phyloP scores from a whole-genome alignment of 2,113 vertebrate genomes.

The Boleophthalmus pectinirostris region DNA sequence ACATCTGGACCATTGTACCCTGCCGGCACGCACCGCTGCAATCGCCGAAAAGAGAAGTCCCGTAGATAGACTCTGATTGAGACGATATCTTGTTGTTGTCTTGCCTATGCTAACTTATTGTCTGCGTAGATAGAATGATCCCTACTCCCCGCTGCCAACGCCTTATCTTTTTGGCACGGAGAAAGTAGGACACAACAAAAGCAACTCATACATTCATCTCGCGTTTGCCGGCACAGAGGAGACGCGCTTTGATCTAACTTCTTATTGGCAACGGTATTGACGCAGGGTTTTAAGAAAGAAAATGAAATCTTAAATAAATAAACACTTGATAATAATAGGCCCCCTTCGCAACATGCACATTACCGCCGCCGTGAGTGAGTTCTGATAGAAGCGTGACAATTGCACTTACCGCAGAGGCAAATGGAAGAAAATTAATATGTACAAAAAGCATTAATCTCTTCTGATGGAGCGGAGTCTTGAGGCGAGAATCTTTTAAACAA shows the following conservation, averaged over 20 bases:
- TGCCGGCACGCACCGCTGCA: neutral
- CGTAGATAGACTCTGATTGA: neutral
- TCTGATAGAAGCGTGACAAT: neutral
- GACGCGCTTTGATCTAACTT: slow-evolving; percentile 49
- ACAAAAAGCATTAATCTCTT: slow-evolving; percentile 1
- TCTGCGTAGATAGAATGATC: slow-evolving; percentile 20
- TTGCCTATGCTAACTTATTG: slow-evolving; percentile 18
- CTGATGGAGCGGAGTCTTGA: slow-evolving; percentile 1
- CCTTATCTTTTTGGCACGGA: slow-evolving; percentile 49
- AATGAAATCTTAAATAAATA: slow-evolving; percentile 34
- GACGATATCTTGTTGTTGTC: slow-evolving; percentile 16
- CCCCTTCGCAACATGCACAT: slow-evolving; percentile 12
- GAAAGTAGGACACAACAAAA: slow-evolving; percentile 60
- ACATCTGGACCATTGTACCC: neutral
- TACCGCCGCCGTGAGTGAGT: slow-evolving; percentile 1
- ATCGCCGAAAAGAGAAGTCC: neutral
- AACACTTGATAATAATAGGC: slow-evolving; percentile 36
- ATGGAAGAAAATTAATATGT: slow-evolving; percentile 8
- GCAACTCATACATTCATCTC: slow-evolving; percentile 46
- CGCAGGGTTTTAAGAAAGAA: slow-evolving; percentile 17
- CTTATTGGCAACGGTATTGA: slow-evolving; percentile 51
- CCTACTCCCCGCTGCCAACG: slow-evolving; percentile 36
- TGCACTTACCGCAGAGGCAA: neutral
- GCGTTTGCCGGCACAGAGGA: slow-evolving; percentile 49
- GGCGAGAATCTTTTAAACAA: neutral